These are phyloP conservation scores for Ethmia dodecea DNA, from an alignment of 2,888 invertebrate genomes.

Conservation along the genomic window DNA sequence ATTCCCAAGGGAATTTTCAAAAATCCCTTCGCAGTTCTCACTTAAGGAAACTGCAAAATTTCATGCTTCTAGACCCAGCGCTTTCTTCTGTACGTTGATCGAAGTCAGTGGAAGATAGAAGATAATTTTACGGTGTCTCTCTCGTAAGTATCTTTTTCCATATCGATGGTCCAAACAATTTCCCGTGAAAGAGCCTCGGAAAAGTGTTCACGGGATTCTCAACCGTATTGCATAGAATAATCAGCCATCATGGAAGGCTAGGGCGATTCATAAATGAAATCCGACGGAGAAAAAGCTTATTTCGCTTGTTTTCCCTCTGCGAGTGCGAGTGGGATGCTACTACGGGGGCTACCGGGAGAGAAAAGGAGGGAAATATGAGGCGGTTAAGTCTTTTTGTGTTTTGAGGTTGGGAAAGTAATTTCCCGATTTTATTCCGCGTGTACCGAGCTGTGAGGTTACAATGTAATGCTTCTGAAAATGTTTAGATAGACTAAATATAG, in stretches of 20 bases:
- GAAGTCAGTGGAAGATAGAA: background rate
- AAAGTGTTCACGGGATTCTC: constrained; percentile 56
- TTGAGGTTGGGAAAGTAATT: constrained; percentile 57
- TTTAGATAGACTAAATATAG: no score
- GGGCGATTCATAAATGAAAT: constrained; percentile 58
- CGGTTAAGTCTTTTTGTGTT: constrained; percentile 44
- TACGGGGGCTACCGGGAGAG: constrained; percentile 23
- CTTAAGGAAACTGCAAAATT: no score
- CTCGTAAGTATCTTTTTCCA: no score
- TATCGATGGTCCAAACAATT: no score
- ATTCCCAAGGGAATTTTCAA: no score
- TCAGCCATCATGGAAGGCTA: constrained; percentile 75
- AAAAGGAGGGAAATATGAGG: constrained; percentile 41
- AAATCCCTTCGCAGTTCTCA: no score
- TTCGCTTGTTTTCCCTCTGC: constrained; percentile 47
- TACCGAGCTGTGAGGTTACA: constrained; percentile 25
- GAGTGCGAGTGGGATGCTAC: constrained; percentile 34
- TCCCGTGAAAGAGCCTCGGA: constrained; percentile 28
- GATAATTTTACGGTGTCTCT: no score
- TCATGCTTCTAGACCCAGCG: no score
- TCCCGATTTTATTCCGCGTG: constrained; percentile 66
- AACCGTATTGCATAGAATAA: constrained; percentile 71
- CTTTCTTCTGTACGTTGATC: no score
- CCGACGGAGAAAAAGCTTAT: constrained; percentile 53
- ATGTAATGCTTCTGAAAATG: background rate